Percentiles rank a stretch among this genome's conserved stretches.
Evolutionary conservation across 92 coral and sea anemone species (phyloP).

Genomic region (Muricea muricata): DNA sequence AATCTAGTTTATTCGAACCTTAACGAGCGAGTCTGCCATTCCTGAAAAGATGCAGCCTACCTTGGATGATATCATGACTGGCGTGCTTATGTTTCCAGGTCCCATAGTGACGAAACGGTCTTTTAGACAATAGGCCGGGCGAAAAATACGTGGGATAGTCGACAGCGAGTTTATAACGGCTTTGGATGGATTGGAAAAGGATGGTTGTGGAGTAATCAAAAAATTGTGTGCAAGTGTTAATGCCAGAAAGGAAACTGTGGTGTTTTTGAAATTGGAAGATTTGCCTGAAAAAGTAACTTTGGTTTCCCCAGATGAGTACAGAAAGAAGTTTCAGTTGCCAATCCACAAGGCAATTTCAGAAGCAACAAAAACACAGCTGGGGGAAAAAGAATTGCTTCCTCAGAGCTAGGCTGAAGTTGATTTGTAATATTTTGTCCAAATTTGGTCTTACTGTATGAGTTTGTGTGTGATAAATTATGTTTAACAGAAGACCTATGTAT

Average conservation of each 20-base stretch:
- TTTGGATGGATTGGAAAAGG: conserved; percentile 21
- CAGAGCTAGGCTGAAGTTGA: background rate
- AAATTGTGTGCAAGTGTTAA: background rate
- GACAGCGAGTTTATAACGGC: conserved; percentile 27
- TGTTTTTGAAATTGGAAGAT: conserved; percentile 9
- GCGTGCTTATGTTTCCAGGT: conserved; percentile 18
- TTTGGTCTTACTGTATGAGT: background rate
- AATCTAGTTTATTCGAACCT: conserved; percentile 22
- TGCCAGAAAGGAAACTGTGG: conserved; percentile 16
- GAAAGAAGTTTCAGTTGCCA: conserved; percentile 20
- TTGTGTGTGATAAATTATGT: background rate
- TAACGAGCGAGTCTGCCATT: background rate
- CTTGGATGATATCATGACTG: conserved; percentile 22
- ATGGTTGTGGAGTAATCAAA: conserved; percentile 26
- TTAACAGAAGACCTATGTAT: background rate
- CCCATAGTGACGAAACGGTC: conserved; percentile 17
- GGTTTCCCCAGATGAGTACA: conserved; percentile 22
- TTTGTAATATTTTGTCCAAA: background rate
- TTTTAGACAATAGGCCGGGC: conserved; percentile 7
- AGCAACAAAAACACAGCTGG: background rate
- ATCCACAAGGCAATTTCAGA: background rate
- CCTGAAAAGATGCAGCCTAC: conserved; percentile 39
- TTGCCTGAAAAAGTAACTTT: background rate
- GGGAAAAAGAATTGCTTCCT: background rate
- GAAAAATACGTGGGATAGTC: conserved; percentile 29